Evolutionary conservation across 2,888 invertebrate species (phyloP), one percentile per base, ranked within the genome.

Genomic region (Ophonus ardosiacus): DNA sequence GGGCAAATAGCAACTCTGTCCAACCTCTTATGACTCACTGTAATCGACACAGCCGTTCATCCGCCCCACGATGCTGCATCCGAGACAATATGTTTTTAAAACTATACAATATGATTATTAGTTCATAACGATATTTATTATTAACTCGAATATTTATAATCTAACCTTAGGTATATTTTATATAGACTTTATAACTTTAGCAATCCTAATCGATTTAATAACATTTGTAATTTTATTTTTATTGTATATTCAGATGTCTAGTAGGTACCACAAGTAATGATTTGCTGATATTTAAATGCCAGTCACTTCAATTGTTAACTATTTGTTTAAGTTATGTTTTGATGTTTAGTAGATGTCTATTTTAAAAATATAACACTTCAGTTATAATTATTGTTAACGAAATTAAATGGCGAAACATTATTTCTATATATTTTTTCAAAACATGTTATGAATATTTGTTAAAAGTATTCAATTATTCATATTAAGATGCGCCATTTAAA

Each of bases 131-230:
- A 82, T 82, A 82, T 82, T 82, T 82, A 82, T 71, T 82, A 71
- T 59, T 76, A 83, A 83, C 76, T 83, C 83, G 83, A 83, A 83
- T 78, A 78, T 78, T 78, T 78, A 78, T 78, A 78, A 56, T 83
- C 83, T 83, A 83, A 83, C 76, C 61, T 31, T 83, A 83, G 83
- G 43, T 83, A 83, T 84, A 84, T 84, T 84, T 84, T 84, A 84
- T 84, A 84, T 84, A 84, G 78, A 84, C 84, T 84, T 84, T 84
- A 84, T 84, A 65, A 84, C 74, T 82, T 81, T 76, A 76, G 71
- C 74, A 83, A 61, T 61, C 83, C 74, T 74, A 83, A 83, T 76
- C 74, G 59, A 56, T 83, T 83, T 83, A 57, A 83, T 83, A 83
- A 83, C 83, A 83, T 76, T 63, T 68, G 40, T 24, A 76, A 83